Percentiles rank a stretch among this genome's conserved stretches.
phyloP scores from a whole-genome alignment of 2,888 invertebrate genomes.

The Synergus itoensis region DNA sequence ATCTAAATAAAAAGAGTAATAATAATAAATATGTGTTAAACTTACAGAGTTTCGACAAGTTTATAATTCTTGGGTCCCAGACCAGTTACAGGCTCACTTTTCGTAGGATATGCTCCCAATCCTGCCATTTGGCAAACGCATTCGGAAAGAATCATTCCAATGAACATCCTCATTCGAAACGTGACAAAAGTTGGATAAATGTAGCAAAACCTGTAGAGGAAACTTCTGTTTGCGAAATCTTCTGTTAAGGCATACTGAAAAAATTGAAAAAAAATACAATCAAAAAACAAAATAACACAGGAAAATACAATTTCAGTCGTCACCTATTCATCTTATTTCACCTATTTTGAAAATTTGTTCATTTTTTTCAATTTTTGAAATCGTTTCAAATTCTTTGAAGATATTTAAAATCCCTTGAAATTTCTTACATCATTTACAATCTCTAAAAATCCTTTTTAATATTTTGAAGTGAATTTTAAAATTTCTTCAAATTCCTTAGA shows the following conservation, averaged over 20 bases:
- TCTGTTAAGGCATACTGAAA: conserved; percentile 89
- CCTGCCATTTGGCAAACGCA: conserved; percentile 95
- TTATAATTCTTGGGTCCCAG: conserved; percentile 89
- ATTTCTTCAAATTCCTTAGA: no score
- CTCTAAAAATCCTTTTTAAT: no score
- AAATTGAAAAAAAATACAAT: not conserved
- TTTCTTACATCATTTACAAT: no score
- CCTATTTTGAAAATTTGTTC: no score
- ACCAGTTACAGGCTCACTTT: conserved; percentile 86
- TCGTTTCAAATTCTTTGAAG: no score
- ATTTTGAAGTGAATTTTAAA: no score
- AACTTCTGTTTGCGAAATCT: conserved; percentile 86
- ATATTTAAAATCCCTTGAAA: no score
- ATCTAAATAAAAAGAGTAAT: not conserved
- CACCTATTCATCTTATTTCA: no score
- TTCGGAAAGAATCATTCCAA: conserved; percentile 93
- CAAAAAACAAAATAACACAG: not conserved
- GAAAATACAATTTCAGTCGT: not conserved
- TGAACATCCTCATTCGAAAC: conserved; percentile 94
- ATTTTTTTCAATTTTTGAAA: not conserved
- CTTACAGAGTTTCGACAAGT: conserved; percentile 82
- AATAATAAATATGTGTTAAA: conserved; percentile 1
- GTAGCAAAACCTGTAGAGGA: conserved; percentile 90
- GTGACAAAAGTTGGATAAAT: conserved; percentile 92
- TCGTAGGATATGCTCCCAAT: conserved; percentile 93